Percentiles rank a stretch among this genome's conserved stretches.
Evolutionary conservation across 2,797 vertebrate species (phyloP).

Genomic region (Mormyrops boulengeri): DNA sequence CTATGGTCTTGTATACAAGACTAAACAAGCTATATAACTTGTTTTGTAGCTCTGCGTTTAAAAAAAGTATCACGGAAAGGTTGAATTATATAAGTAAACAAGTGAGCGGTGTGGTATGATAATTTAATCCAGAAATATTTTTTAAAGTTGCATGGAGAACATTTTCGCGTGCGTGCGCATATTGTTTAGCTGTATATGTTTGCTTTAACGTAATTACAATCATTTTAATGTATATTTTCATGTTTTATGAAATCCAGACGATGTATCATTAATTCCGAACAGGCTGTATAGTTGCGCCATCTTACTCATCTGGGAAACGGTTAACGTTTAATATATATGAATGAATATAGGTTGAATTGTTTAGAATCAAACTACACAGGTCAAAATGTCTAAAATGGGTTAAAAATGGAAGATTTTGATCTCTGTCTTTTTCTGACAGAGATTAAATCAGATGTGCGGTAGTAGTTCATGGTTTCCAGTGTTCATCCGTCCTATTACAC

Average conservation of each 20-base stretch:
- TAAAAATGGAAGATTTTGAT: background rate
- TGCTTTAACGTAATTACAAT: background rate
- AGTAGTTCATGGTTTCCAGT: background rate
- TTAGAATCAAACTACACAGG: background rate
- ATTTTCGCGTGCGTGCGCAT: background rate
- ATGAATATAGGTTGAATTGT: background rate
- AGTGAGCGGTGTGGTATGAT: background rate
- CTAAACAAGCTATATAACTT: background rate
- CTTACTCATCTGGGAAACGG: background rate
- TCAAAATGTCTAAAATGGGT: background rate
- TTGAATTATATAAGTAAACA: background rate
- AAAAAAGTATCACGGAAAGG: background rate
- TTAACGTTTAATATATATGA: background rate
- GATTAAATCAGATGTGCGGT: background rate
- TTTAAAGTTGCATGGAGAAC: background rate
- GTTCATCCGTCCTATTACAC: background rate
- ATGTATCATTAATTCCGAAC: background rate
- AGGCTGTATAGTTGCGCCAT: background rate
- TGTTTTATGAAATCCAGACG: background rate
- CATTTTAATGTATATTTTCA: background rate
- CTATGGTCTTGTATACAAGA: background rate
- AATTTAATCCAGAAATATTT: background rate
- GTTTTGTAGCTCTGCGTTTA: background rate
- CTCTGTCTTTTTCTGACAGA: background rate
- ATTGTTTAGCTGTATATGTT: background rate